These are phyloP conservation scores for Momotus momota DNA, from an alignment of 2,797 vertebrate species.

Conservation along the genomic window DNA sequence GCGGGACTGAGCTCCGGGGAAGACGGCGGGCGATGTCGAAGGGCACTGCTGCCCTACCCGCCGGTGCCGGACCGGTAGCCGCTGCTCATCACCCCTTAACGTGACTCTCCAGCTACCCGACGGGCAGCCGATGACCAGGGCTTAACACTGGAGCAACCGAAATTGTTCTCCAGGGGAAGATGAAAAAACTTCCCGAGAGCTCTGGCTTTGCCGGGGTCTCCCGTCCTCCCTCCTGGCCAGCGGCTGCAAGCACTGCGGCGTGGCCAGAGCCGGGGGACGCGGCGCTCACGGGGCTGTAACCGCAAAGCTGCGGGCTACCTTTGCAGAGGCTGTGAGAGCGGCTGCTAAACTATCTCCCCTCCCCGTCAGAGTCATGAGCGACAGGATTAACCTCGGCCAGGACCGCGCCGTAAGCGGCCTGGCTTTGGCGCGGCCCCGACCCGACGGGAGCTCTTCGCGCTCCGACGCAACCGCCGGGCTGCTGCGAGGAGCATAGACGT, in stretches of 20 bases:
- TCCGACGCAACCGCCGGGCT: not conserved
- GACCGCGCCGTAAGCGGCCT: too few relatives aligned
- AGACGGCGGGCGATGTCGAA: not conserved
- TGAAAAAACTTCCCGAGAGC: not conserved
- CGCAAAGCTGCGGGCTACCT: not conserved
- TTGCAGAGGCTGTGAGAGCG: not conserved
- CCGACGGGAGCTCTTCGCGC: not conserved
- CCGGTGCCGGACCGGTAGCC: not conserved
- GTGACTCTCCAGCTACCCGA: not conserved
- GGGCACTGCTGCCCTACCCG: not conserved
- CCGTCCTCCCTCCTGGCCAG: not conserved
- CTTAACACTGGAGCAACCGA: not conserved
- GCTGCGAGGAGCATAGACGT: not conserved
- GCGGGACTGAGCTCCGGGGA: not conserved
- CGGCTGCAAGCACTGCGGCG: not conserved
- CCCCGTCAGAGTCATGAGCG: rapidly evolving
- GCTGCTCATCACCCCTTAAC: not conserved
- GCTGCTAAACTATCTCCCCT: not conserved
- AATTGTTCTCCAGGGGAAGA: rapidly evolving
- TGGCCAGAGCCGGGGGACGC: not conserved
- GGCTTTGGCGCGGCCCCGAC: not conserved
- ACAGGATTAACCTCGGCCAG: not conserved
- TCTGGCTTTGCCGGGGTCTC: rapidly evolving
- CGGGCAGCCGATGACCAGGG: not conserved
- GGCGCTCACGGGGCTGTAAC: not conserved